Evolutionary conservation across 1,140 invertebrate species (phyloP).

Genomic region (Eupristina koningsbergeri): DNA sequence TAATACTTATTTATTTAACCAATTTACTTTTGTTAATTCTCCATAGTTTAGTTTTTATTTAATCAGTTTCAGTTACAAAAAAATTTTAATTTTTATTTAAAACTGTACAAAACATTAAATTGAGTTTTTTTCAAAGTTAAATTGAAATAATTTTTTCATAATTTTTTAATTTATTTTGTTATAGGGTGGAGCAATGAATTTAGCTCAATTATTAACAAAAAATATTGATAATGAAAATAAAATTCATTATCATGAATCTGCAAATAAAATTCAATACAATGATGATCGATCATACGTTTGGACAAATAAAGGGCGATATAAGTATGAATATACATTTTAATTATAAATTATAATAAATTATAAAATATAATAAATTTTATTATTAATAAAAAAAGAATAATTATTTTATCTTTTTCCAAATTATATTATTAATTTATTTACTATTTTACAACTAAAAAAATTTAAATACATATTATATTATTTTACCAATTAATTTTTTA

Average conservation of each 20-base stretch:
- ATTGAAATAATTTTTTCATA: not conserved
- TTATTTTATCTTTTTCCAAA: not conserved
- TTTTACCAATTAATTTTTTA: too few species aligned
- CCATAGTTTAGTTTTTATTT: too few species aligned
- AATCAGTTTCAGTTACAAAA: too few species aligned
- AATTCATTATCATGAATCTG: conserved; percentile 53
- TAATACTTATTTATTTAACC: too few species aligned
- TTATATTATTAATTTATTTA: too few species aligned
- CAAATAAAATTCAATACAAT: conserved; percentile 54
- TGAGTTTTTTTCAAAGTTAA: not conserved
- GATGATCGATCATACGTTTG: conserved; percentile 53
- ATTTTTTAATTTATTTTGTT: not conserved
- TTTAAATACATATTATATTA: too few species aligned
- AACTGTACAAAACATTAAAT: too few species aligned
- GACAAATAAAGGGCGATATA: conserved; percentile 52
- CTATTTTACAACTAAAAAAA: too few species aligned
- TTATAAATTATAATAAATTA: too few species aligned
- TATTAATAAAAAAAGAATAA: not conserved
- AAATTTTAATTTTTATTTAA: too few species aligned
- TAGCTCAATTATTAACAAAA: conserved; percentile 50
- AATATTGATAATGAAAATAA: conserved; percentile 47
- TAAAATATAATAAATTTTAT: not conserved
- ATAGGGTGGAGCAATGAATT: conserved; percentile 53
- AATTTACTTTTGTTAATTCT: too few species aligned
- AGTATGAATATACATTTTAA: conserved; percentile 45